phyloP scores from a whole-genome alignment of 2,113 vertebrate species.

The Tiliqua scincoides region DNA sequence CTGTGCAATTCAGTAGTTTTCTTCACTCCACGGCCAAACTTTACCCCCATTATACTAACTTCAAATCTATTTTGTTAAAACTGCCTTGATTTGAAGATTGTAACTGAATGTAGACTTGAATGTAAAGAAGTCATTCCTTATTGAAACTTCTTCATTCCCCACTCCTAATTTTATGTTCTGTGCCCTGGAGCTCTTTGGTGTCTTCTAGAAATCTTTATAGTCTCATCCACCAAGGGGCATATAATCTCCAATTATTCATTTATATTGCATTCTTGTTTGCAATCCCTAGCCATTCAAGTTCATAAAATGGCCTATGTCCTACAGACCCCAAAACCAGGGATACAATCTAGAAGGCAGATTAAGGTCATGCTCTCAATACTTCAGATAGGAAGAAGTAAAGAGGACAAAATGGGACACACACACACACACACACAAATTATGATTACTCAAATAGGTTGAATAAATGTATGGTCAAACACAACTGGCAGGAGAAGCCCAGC shows the following conservation, averaged over 20 bases:
- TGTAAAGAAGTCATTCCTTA: too few relatives aligned
- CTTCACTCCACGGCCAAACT: not conserved
- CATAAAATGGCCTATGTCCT: not conserved
- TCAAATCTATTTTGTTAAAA: too few relatives aligned
- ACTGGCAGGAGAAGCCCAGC: not conserved
- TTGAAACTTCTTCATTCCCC: too few relatives aligned
- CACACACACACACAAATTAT: too few relatives aligned
- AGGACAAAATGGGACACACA: not conserved
- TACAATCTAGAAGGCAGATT: not conserved
- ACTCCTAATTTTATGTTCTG: too few relatives aligned
- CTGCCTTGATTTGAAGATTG: not conserved
- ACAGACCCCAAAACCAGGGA: not conserved
- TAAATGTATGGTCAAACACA: conserved; percentile 11
- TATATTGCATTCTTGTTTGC: not conserved
- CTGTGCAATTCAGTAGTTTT: not conserved
- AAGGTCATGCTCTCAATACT: not conserved
- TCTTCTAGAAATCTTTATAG: too few relatives aligned
- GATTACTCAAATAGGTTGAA: not conserved
- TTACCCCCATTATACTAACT: not conserved
- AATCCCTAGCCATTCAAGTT: not conserved
- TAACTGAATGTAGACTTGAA: too few relatives aligned
- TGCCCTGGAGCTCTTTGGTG: too few relatives aligned
- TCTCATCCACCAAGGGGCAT: too few relatives aligned
- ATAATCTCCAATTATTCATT: not conserved
- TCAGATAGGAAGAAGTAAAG: not conserved